Evolutionary conservation across 2,888 invertebrate genomes (phyloP).

Genomic region (Pomacea canaliculata): DNA sequence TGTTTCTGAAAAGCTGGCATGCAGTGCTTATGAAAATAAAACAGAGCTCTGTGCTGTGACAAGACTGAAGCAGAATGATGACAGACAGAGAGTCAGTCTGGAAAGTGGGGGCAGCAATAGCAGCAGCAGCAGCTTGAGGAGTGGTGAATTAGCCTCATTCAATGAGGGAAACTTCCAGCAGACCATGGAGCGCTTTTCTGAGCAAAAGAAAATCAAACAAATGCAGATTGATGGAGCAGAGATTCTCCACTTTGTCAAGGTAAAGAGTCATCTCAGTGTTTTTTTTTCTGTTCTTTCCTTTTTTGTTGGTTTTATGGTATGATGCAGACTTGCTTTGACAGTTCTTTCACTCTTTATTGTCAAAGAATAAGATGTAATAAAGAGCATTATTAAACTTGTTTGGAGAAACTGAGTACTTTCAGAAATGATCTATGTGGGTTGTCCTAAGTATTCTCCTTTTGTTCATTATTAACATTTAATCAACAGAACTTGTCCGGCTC

Average conservation of each 20-base stretch:
- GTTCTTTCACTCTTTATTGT: too few relatives aligned
- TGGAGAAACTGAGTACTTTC: too few relatives aligned
- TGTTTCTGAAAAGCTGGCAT: too few relatives aligned
- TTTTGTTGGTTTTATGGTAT: neutral
- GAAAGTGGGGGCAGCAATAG: conserved; percentile 19
- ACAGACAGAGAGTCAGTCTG: neutral
- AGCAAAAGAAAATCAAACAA: conserved; percentile 42
- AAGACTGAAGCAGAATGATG: neutral
- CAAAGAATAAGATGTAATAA: too few relatives aligned
- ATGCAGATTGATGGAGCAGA: conserved; percentile 45
- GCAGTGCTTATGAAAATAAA: too few relatives aligned
- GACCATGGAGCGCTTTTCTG: conserved; percentile 44
- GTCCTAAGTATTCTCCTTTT: too few relatives aligned
- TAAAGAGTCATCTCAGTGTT: conserved; percentile 14
- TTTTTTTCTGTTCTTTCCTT: neutral
- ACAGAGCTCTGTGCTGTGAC: neutral
- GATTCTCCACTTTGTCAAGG: conserved; percentile 44
- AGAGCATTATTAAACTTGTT: too few relatives aligned
- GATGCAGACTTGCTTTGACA: neutral
- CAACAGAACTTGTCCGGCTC: too few relatives aligned
- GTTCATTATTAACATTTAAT: too few relatives aligned
- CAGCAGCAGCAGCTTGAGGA: conserved; percentile 21
- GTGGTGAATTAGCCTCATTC: conserved; percentile 23
- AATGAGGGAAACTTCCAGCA: conserved; percentile 29
- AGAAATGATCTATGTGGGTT: too few relatives aligned